Evolutionary conservation across 2,797 vertebrate species (phyloP), one percentile per base, ranked within the genome.

Genomic region (Pseudopleuronectes americanus): DNA sequence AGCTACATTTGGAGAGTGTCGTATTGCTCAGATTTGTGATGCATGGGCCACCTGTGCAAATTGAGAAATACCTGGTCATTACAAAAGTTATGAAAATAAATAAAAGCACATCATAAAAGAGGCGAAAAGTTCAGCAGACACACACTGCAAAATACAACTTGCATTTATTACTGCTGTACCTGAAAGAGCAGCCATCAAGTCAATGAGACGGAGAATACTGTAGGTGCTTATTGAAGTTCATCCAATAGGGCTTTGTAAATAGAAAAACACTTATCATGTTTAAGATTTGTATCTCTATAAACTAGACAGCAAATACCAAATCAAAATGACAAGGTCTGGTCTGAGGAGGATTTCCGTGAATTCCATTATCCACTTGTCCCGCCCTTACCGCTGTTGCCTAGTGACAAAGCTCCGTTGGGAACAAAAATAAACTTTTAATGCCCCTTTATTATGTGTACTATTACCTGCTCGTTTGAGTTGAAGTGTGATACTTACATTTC

Each of bases 201-300:
- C 31, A 72, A 65, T 54, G 36, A 63, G 49, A 19, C 8, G n/a
- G 36, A 59, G 36, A 24, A 55, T 9, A 43, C 6, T n/a, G 19
- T n/a, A 13, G 38, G 10, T 41, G 38, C 38, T 47, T 19, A 47
- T 10, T 13, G 21, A 23, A 54, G 55, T 38, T 59, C 1, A 64
- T 71, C 10, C 31, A 68, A 54, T 66, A 21, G 24, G 23, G 3
- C 57, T 71, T 56, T 59, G 23, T 36, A 7, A 68, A 22, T 56
- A 53, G 28, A 71, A 78, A 60, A 45, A 21, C 21, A 66, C 55
- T 23, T 22, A 71, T 47, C 55, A 26, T 58, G 22, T 16, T 41
- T 33, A 33, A 33, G 9, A 31, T 31, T 31, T 31, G 8, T 8
- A 31, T 31, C 28, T 31, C 28, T 31, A 31, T 31, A 31, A 31